Evolutionary conservation across 2,797 vertebrate genomes (phyloP), one percentile per base, ranked within the genome.

Genomic region (Miichthys miiuy): DNA sequence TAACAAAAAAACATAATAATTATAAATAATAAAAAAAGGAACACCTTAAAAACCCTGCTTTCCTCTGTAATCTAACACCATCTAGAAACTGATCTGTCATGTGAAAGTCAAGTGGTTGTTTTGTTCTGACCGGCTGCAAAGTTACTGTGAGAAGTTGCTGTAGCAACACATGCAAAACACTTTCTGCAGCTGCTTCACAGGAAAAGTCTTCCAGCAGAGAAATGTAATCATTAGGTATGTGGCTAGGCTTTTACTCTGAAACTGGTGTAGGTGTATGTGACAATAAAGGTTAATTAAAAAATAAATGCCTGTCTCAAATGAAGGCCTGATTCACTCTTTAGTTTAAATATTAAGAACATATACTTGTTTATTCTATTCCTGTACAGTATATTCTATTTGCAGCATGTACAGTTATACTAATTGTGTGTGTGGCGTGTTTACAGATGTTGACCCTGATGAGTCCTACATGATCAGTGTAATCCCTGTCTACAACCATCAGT

Each of bases 381-480:
- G 27, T 27, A 12, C 14, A 1, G 18, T 12, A 42, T 27, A 1
- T 21, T 72, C 13, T 34, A 6, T 64, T 18, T 9, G 16, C 30
- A 41, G 41, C 25, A 13, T 56, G 25, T 17, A 11, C 13, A 11
- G 8, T 34, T 27, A 6, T 17, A 23, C 30, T 50, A 12, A 61
- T 7, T 8, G 34, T 76, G 42, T 34, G n/a, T 58, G 57, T 47
- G 34, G 10, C 54, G 60, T 76, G 18, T 67, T 68, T 68, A 0
- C 86, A 95, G 94, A 72, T 20, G 21, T 92, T 1, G 66, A 76
- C 23, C 65, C 57, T 0, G 51, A 55, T 1, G 60, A 80, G 21
- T 71, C 18, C 3, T 93, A 94, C 87, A 75, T 14, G 82, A 72
- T 95, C 83, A 89, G 44, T 0, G 89, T 95, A 50, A 83, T 88